Conservation (phyloP, 2,113 vertebrate species). For the Anoura caudifer region DNA sequence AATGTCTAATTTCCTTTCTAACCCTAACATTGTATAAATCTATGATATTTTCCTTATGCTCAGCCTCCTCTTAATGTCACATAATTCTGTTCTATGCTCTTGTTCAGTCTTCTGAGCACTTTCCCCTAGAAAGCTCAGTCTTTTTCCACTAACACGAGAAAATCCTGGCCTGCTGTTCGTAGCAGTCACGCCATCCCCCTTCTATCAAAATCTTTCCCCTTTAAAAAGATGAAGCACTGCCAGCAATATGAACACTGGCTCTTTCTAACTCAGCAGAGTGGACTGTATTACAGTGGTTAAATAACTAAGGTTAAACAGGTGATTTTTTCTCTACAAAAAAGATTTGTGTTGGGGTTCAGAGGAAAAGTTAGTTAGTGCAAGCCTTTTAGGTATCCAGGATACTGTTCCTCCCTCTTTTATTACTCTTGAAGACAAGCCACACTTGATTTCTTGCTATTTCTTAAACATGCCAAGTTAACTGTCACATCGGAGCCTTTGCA, state of each 20-base stretch:
- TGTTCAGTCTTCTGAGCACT: not conserved
- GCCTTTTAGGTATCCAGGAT: not conserved
- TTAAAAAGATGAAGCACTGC: not conserved
- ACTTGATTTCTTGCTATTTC: not conserved
- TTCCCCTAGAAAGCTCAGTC: not conserved
- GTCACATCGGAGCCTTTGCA: not conserved
- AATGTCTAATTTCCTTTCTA: not conserved
- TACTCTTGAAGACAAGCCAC: not conserved
- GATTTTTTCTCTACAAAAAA: not conserved
- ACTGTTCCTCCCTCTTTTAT: not conserved
- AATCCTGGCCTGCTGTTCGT: not conserved
- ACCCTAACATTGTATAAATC: not conserved
- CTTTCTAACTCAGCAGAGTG: not conserved
- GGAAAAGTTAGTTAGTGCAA: not conserved
- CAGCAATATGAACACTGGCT: fast-evolving
- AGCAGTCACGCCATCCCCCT: fast-evolving
- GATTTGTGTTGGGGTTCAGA: not conserved
- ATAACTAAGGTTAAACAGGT: not conserved
- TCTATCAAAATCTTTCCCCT: not conserved
- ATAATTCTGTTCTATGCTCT: not conserved
- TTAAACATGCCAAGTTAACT: not conserved
- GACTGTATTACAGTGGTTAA: not conserved
- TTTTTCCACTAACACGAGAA: not conserved
- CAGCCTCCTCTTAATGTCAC: not conserved
- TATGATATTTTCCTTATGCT: not conserved